Conservation (phyloP, 2,113 vertebrate genomes). For the Nycticorax nycticorax region DNA sequence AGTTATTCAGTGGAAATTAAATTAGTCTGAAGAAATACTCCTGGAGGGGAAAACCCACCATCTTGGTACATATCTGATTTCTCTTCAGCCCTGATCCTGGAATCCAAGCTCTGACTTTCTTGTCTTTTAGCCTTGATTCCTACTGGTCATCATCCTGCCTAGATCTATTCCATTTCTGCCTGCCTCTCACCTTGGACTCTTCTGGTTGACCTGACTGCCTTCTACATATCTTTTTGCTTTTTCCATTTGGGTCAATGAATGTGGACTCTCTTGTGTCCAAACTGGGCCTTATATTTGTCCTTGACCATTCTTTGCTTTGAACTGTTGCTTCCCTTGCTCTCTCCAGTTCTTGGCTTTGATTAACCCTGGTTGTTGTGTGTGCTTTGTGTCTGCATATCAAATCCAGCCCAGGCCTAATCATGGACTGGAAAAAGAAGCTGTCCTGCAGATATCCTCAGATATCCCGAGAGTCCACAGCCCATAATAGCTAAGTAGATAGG, state of each 20-base stretch:
- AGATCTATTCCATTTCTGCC: neutral
- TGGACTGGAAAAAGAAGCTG: neutral
- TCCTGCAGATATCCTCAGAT: no score
- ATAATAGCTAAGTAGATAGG: neutral
- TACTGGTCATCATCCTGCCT: neutral
- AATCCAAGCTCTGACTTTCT: neutral
- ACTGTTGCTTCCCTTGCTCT: neutral
- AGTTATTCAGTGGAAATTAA: neutral
- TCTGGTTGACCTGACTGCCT: neutral
- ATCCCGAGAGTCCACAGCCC: neutral
- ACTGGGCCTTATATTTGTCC: neutral
- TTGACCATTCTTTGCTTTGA: neutral
- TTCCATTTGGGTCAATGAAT: neutral
- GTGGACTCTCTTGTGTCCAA: neutral
- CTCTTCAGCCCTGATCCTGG: neutral
- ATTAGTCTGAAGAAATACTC: neutral
- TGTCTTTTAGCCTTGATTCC: neutral
- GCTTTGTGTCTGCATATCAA: neutral
- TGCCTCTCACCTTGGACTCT: neutral
- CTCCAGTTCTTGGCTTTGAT: neutral
- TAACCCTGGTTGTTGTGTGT: neutral
- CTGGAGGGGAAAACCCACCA: neutral
- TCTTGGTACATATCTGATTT: neutral
- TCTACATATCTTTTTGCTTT: neutral
- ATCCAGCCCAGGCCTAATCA: neutral